Base-by-base conservation (phyloP, 1,140 invertebrate genomes). In the Drosophila baimaii region DNA sequence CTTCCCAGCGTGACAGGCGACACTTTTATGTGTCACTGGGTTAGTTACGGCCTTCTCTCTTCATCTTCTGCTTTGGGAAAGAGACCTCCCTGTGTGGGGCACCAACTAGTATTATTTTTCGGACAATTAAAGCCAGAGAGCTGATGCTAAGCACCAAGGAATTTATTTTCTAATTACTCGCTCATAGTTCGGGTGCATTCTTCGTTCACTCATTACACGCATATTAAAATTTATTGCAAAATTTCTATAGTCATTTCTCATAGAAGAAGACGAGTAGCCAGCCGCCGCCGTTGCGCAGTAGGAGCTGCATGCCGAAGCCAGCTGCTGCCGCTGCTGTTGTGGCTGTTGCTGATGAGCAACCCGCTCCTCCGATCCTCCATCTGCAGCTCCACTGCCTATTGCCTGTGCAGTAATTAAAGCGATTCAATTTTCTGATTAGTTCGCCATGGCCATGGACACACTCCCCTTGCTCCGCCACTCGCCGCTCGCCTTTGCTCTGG, bases 381-480 rank as follows among this genome's bases (percentile, higher is more conserved):
- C 29, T 21, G 54, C 77, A 31, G 27, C 31, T 81, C 47, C 58
- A 46, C 57, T 83, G 76, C 69, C 79, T 81, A 84, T 78, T 90
- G 86, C 85, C 86, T 90, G 89, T 77, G 80, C 86, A 90, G 85
- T 90, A 90, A 90, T 90, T 90, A 90, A 90, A 90, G 85, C 85
- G 85, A 90, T 90, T 90, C 86, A 90, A 90, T 90, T 90, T 90
- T 90, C 85, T 90, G 85, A 90, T 90, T 90, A 90, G 85, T 90
- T 89, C 78, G 85, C 85, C 77, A 65, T 90, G 84, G 80, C 84
- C 84, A 88, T 89, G 83, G 79, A 89, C 84, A 88, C 75, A 66
- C 63, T 35, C 37, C 54, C 64, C 17, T 33, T 12, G 44, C 44
- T 25, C 15, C 44, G n/a, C 33, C n/a, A n/a, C n/a, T n/a, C 39